Base-by-base conservation (phyloP, 2,113 vertebrate species). In the Anas platyrhynchos region DNA sequence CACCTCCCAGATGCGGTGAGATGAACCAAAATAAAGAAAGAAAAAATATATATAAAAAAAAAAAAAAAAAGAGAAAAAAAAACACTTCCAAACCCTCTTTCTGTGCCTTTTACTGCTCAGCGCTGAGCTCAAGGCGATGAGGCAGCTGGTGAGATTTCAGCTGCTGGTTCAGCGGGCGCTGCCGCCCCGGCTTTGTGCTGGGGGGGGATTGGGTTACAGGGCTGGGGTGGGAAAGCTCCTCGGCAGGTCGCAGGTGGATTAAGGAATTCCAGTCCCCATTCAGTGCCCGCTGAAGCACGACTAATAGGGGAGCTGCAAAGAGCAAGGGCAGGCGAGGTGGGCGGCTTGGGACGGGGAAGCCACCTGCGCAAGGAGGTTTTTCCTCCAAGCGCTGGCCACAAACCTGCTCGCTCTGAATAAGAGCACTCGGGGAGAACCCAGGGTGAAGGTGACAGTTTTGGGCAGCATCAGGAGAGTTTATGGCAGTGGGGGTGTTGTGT, bases 241-340 rank as follows among this genome's bases (percentile, higher is more conserved):
- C 29, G 1, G 6, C 58, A 48, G 95, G 96, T 90, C 75, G 11
- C 83, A 86, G 92, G 58, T 54, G 95, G 97, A 97, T 97, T 96
- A 96, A 88, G 88, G 92, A 96, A 97, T 97, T 96, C 96, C 96
- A 92, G 88, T 71, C 94, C 55, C 86, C 71, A 94, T 96, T 97
- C 76, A 83, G 59, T 8, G 88, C 77, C 82, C 61, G 27, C 31
- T 88, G 95, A 96, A 93, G 38, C 90, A 16, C 43, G 9, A 52
- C 80, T 88, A 94, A 97, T 78, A 7, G 2, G 86, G 88, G 88
- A 67, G 71, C 86, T 78, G 84, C 32, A 46, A 80, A 34, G 41
- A 72, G 79, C 44, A 14, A 67, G 72, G 69, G 78, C 31, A 59
- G 65, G 73, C 12, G 43, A 59, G 80, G 9, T 41, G 87, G 63